Conservation (phyloP, 2,888 invertebrate genomes). For the Scotopteryx bipunctaria region DNA sequence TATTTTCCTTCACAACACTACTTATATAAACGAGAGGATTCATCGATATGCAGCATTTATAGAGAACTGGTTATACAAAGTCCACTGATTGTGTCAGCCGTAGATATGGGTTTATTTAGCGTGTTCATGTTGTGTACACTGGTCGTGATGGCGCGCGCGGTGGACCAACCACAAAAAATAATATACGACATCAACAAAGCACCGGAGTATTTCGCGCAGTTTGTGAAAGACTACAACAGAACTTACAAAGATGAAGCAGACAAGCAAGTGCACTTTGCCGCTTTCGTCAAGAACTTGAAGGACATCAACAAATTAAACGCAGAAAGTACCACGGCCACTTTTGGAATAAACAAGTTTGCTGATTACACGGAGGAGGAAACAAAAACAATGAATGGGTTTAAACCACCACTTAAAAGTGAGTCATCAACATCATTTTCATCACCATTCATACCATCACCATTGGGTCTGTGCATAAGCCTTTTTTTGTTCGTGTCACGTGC, state of each 20-base stretch:
- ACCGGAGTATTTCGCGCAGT: conserved; percentile 45
- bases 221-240: conserved; percentile 14
- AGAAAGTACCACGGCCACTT: conserved; percentile 33
- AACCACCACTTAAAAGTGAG: neutral
- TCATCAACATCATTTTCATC: neutral
- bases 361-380: conserved; percentile 50
- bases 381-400: conserved; percentile 36
- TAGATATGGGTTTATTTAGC: conserved; percentile 29
- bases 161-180: neutral
- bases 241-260: conserved; percentile 1
- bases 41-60: neutral
- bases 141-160: conserved; percentile 32
- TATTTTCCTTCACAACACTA: neutral
- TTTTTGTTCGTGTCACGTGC: neutral
- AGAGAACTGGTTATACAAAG: neutral
- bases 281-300: conserved; percentile 9
- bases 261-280: neutral
- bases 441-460: too few relatives aligned
- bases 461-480: too few relatives aligned
- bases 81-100: neutral
- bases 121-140: conserved; percentile 28
- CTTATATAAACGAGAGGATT: neutral
- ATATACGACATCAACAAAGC: conserved; percentile 47
- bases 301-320: conserved; percentile 29
- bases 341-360: conserved; percentile 51